Conservation (phyloP, 2,888 invertebrate species). For the Branchellion lobata region DNA sequence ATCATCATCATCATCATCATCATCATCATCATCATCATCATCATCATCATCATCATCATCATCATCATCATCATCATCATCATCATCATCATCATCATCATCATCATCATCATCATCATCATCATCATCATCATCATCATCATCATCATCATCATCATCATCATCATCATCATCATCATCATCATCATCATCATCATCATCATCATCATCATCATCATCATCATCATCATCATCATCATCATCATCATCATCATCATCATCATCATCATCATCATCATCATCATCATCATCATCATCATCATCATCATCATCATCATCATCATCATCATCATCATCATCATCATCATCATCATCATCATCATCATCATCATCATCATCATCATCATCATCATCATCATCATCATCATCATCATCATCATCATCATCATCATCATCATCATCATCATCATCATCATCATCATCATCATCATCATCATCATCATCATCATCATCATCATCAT, state of each 20-base stretch:
- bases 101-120: conserved; percentile 58
- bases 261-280: conserved; percentile 58
- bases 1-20: conserved; percentile 58
- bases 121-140: conserved; percentile 58
- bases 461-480: conserved; percentile 27
- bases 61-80: conserved; percentile 58
- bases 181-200: conserved; percentile 59
- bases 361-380: conserved; percentile 58
- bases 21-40: conserved; percentile 58
- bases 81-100: conserved; percentile 58
- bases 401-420: conserved; percentile 58
- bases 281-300: conserved; percentile 58
- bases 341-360: conserved; percentile 58
- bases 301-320: conserved; percentile 27
- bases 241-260: conserved; percentile 58
- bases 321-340: conserved; percentile 58
- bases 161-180: conserved; percentile 58
- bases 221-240: conserved; percentile 58
- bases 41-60: conserved; percentile 58
- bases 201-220: conserved; percentile 58
- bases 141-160: conserved; percentile 59
- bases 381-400: conserved; percentile 59
- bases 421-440: conserved; percentile 58
- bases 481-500: conserved; percentile 34
- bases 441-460: conserved; percentile 61